Percentiles rank a stretch among this genome's conserved stretches.
Evolutionary conservation across 1,140 invertebrate genomes (phyloP).

Genomic region (Euwallacea similis): DNA sequence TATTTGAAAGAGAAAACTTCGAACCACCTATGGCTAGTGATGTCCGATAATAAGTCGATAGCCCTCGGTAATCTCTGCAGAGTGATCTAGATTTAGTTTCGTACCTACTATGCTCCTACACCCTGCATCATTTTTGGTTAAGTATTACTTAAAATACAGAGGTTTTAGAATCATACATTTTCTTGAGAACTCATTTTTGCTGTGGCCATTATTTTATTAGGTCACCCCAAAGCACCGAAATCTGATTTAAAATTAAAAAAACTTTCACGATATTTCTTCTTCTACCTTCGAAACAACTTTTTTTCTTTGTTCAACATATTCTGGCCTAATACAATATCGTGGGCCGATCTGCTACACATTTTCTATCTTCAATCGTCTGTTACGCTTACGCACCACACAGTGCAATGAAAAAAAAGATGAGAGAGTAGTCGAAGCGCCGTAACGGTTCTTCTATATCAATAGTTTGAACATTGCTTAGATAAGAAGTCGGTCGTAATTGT

Average conservation of each 20-base stretch:
- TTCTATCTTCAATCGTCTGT: constrained; percentile 22
- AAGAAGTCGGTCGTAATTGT: constrained; percentile 24
- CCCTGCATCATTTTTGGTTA: not conserved
- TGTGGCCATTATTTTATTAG: not conserved
- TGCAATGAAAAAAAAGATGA: constrained; percentile 22
- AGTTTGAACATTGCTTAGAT: constrained; percentile 30
- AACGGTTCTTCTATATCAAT: constrained; percentile 31
- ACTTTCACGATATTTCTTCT: not conserved
- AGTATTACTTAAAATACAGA: not conserved
- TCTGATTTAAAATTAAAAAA: too few species aligned
- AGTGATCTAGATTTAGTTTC: constrained; percentile 22
- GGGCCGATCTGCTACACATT: constrained; percentile 33
- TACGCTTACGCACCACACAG: constrained; percentile 25
- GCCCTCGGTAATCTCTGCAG: constrained; percentile 32
- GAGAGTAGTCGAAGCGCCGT: constrained; percentile 22
- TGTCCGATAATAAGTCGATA: constrained; percentile 38
- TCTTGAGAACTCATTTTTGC: not conserved
- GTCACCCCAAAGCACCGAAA: not conserved
- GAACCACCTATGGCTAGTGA: constrained; percentile 22
- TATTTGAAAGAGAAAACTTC: constrained; percentile 39
- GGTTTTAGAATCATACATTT: not conserved
- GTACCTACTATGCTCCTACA: constrained; percentile 25
- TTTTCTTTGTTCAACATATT: not conserved
- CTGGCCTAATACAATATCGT: constrained; percentile 3
- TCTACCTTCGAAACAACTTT: not conserved